Evolutionary conservation across 2,797 vertebrate species (phyloP), one percentile per base, ranked within the genome.

Genomic region (Sandelia bainsii): DNA sequence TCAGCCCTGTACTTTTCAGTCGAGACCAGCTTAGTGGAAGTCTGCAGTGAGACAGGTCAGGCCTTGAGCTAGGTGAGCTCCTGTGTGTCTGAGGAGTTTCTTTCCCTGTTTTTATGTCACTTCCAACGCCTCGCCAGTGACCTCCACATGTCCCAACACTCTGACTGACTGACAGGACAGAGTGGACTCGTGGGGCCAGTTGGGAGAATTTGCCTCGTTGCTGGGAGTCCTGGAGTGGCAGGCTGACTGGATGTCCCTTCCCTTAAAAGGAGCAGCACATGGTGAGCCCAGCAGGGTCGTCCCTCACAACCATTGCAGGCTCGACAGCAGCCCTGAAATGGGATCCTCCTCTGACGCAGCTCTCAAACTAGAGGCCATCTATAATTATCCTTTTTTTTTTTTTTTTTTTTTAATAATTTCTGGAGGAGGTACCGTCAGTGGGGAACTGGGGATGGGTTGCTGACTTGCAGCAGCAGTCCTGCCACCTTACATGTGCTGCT

Each of bases 251-350:
- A 53, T 44, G 72, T 74, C 75, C 62, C 84, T 90, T 83, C 87
- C 93, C 93, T 93, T 94, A 93, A 86, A 94, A 94, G 94, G 93
- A 81, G 86, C 86, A 86, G 73, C 90, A 91, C 88, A 79, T 90
- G 88, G 87, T 20, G 56, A 23, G 23, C 40, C 51, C 1, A 34
- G 12, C 63, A 17, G 83, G 77, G 70, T 69, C 14, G 25, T 67
- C 80, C 84, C 82, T 72, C 75, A 44, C 66, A 54, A 53, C 86
- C 83, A 85, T 86, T 78, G 83, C 83, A 69, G 87, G 82, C 87
- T 88, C 20, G 59, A 48, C 76, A 23, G 85, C 83, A 39, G 58
- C 66, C 71, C 77, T 93, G 93, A 89, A 93, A 94, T 19, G 78
- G 71, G 90, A 93, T 91, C 89, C 80, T 76, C 51, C 57, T 76